Evolutionary conservation across 2,797 vertebrate genomes (phyloP).

Genomic region (Enteromius trimaculatus): DNA sequence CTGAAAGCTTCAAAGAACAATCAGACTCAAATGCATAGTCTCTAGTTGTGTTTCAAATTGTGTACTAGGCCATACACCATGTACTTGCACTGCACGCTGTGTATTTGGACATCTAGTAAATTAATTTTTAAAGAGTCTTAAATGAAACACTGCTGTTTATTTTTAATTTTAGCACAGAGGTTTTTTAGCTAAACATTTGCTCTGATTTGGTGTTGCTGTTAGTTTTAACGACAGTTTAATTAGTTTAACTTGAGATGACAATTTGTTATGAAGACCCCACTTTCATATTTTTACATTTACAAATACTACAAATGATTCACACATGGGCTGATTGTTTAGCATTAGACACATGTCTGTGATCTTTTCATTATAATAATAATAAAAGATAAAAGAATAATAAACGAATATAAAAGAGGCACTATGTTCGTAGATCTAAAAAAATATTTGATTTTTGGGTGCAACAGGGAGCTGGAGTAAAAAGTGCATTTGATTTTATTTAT

Average conservation of each 20-base stretch:
- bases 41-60: conserved; percentile 14
- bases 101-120: neutral
- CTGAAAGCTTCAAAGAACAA: conserved; percentile 70
- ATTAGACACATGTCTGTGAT: neutral
- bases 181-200: neutral
- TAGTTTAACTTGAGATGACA: neutral
- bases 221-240: neutral
- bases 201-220: neutral
- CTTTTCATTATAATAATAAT: neutral
- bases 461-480: neutral
- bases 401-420: neutral
- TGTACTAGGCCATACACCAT: neutral
- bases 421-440: neutral
- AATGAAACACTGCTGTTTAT: conserved; percentile 10
- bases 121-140: neutral
- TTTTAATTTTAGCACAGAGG: neutral
- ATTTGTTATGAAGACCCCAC: neutral
- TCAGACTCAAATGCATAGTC: conserved; percentile 47
- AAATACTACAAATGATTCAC: neutral
- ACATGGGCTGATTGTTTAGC: neutral
- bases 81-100: neutral
- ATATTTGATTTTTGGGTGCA: neutral
- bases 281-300: neutral
- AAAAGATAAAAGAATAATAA: neutral
- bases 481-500: neutral